These are phyloP conservation scores for Scaptomyza parva DNA, from an alignment of 2,888 invertebrate genomes.

Conservation along the genomic window DNA sequence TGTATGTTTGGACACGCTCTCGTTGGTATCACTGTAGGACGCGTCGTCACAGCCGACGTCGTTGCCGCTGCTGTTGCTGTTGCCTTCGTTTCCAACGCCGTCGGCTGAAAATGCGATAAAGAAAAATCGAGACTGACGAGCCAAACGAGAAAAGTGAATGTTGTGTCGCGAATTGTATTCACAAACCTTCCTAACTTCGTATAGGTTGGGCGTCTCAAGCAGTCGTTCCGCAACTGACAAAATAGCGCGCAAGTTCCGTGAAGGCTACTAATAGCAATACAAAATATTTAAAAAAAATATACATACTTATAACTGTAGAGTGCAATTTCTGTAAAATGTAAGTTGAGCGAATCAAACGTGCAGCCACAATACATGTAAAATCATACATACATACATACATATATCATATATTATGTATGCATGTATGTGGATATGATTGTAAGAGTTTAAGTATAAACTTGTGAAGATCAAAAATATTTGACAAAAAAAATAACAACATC, in stretches of 20 bases:
- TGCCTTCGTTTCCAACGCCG: slow-evolving; percentile 26
- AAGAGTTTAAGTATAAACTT: slow-evolving; percentile 13
- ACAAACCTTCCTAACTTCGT: slow-evolving; percentile 82
- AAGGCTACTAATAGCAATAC: slow-evolving; percentile 41
- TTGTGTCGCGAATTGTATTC: slow-evolving; percentile 74
- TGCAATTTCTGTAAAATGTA: slow-evolving; percentile 63
- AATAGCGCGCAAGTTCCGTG: slow-evolving; percentile 41
- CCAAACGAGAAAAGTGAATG: slow-evolving; percentile 81
- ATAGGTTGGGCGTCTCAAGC: slow-evolving; percentile 79
- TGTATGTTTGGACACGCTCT: slow-evolving; percentile 41
- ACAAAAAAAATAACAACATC: neutral
- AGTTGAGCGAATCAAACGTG: slow-evolving; percentile 43
- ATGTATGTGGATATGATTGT: neutral
- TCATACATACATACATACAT: too few relatives aligned
- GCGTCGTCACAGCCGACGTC: slow-evolving; percentile 37
- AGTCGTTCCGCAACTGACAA: slow-evolving; percentile 53
- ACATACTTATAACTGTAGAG: slow-evolving; percentile 62
- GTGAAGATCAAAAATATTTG: slow-evolving; percentile 17
- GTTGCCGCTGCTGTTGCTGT: slow-evolving; percentile 2
- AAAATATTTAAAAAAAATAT: slow-evolving; percentile 25
- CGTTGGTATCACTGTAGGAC: slow-evolving; percentile 53
- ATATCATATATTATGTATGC: slow-evolving; percentile 6
- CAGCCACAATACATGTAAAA: neutral
- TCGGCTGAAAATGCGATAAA: slow-evolving; percentile 75
- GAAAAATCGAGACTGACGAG: slow-evolving; percentile 73